A percentile compares a stretch with the other conserved stretches of the same genome.
Evolutionary conservation across 2,888 invertebrate genomes (phyloP).

Genomic region (Caprella mutica): DNA sequence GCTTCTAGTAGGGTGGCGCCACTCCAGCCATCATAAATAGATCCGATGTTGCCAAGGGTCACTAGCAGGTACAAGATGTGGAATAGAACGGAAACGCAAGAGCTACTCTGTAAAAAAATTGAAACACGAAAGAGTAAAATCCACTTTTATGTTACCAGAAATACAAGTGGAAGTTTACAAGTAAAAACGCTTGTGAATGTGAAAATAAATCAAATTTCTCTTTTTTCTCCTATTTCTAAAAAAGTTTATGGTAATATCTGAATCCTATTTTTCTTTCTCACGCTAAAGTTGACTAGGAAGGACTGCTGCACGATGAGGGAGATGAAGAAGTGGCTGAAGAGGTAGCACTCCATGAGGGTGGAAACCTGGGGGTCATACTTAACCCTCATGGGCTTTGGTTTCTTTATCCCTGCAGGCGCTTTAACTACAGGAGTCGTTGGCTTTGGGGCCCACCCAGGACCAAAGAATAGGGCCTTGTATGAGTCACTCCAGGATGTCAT

Average conservation of each 20-base stretch:
- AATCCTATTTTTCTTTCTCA: no score
- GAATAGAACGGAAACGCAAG: constrained; percentile 10
- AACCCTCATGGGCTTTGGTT: constrained; percentile 19
- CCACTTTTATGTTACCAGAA: no score
- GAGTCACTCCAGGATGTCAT: constrained; percentile 25
- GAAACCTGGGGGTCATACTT: constrained; percentile 57
- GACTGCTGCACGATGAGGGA: constrained; percentile 41
- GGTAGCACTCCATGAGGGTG: constrained; percentile 55
- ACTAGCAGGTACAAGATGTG: constrained; percentile 18
- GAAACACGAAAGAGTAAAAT: neutral
- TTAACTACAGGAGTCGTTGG: constrained; percentile 26
- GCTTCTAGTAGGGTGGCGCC: constrained; percentile 25
- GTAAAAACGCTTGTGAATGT: no score
- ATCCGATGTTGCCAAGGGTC: constrained; percentile 21
- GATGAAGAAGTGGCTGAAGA: constrained; percentile 54
- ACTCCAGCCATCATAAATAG: constrained; percentile 26
- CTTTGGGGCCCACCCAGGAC: constrained; percentile 31
- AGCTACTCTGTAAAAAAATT: constrained; percentile 12
- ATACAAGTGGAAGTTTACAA: no score
- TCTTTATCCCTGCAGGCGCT: constrained; percentile 1
- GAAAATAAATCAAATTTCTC: no score
- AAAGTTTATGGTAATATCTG: no score
- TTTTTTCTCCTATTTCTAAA: no score
- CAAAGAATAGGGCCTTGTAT: constrained; percentile 27
- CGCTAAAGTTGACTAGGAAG: constrained; percentile 12